Base-by-base conservation (phyloP, 92 coral and sea anemone genomes). In the Epizoanthus illoricatus region DNA sequence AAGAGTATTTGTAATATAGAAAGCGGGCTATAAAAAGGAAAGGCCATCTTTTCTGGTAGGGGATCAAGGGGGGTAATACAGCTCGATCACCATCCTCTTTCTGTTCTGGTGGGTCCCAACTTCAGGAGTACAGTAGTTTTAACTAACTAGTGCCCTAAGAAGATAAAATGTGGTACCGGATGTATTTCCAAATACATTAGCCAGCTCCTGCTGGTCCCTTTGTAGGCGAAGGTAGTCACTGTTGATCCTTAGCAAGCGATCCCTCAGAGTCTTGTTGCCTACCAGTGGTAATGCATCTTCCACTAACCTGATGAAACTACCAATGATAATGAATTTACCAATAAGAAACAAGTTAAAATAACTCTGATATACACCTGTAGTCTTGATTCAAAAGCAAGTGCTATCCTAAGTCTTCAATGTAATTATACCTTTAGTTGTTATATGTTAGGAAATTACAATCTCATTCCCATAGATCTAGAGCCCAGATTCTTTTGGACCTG, bases 241-340 rank as follows among this genome's bases (percentile, higher is more conserved):
- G 42, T 70, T 55, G 4, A 93, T 12, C 33, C 97, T 83, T 13
- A 91, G 74, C 40, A 93, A 13, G 69, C 94, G 85, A 19, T 91
- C 89, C 40, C 92, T 81, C 8, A 93, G 65, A 42, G 88, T 86
- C 56, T 81, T 85, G 84, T 93, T 93, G 42, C 81, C 84, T 19
- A 91, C 57, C 40, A 93, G 18, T 5, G 97, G 97, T n/a, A 90
- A 71, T 61, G 87, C 89, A 85, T 93, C 97, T 72, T 91, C 94
- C 15, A 93, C 19, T 8, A 93, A 75, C 85, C 85, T 89, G 24
- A 84, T 79, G 28, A 90, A 85, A 63, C 97, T 93, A 61, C 60
- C 21, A 18, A 74, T n/a, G 74, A 42, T 12, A 42, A 54, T 3
- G 40, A 40, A 47, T 11, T 40, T 16, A 71, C 76, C 41, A 71